phyloP scores from a whole-genome alignment of 2,113 vertebrate species.

The Lipophrys pholis region DNA sequence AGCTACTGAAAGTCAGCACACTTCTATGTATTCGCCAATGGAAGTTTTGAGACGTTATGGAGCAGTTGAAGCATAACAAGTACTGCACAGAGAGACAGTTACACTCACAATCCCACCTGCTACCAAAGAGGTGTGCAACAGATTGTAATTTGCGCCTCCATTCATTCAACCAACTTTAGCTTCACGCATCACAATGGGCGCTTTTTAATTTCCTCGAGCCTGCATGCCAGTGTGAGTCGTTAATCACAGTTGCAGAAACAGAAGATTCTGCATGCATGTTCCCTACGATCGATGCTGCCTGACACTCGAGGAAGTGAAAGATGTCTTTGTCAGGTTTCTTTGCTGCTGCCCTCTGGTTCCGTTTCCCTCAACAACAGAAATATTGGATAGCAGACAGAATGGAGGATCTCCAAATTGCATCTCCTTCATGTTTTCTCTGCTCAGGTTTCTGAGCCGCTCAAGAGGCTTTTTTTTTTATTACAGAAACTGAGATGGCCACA shows the following conservation, averaged over 20 bases:
- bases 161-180: neutral
- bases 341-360: slow-evolving; percentile 2
- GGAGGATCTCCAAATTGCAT: slow-evolving; percentile 21
- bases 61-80: too few relatives aligned
- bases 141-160: neutral
- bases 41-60: too few relatives aligned
- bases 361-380: slow-evolving; percentile 14
- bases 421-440: slow-evolving; percentile 24
- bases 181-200: neutral
- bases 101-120: neutral
- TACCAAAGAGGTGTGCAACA: neutral
- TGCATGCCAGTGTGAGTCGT: neutral
- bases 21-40: too few relatives aligned
- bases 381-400: slow-evolving; percentile 13
- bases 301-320: neutral
- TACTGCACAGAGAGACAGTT: too few relatives aligned
- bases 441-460: slow-evolving; percentile 6
- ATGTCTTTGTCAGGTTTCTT: neutral
- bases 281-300: neutral
- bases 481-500: slow-evolving; percentile 5
- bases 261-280: neutral
- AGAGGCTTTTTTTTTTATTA: slow-evolving; percentile 17
- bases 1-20: neutral
- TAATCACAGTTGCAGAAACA: neutral
- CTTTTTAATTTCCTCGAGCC: neutral